Evolutionary conservation across 2,888 invertebrate genomes (phyloP).

Genomic region (Lithophane semibrunnea): DNA sequence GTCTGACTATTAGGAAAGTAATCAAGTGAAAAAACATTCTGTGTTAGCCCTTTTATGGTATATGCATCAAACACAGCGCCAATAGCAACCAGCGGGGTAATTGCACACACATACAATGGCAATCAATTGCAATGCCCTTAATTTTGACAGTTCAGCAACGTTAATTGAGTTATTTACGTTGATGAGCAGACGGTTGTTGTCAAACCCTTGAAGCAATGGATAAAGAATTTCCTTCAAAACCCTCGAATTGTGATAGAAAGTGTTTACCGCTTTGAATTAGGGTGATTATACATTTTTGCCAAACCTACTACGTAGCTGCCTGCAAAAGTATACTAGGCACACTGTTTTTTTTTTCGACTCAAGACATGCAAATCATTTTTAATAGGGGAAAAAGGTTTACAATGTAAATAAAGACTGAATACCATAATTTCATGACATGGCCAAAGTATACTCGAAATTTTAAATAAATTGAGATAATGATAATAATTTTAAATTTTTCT

Average conservation of each 20-base stretch:
- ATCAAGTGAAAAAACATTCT: background rate
- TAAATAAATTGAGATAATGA: conserved; percentile 29
- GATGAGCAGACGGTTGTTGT: background rate
- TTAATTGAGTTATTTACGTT: background rate
- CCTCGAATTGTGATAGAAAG: background rate
- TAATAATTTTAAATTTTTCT: conserved; percentile 23
- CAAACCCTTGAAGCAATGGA: background rate
- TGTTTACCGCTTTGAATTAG: background rate
- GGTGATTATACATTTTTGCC: background rate
- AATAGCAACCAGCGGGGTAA: background rate
- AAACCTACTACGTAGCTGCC: background rate
- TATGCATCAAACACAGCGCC: background rate
- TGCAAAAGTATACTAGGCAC: conserved; percentile 14
- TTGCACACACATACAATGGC: background rate
- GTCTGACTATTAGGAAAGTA: conserved; percentile 28
- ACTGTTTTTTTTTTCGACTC: conserved; percentile 38
- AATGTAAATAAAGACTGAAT: conserved; percentile 67
- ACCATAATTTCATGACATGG: conserved; percentile 61
- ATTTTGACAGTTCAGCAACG: background rate
- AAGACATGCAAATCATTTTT: conserved; percentile 23
- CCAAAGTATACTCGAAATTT: conserved; percentile 61
- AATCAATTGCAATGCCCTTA: background rate
- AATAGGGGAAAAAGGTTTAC: conserved; percentile 49
- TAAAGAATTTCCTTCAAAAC: background rate
- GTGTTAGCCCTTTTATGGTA: background rate